Conservation (phyloP, 2,797 vertebrate genomes). For the Karalla daura region DNA sequence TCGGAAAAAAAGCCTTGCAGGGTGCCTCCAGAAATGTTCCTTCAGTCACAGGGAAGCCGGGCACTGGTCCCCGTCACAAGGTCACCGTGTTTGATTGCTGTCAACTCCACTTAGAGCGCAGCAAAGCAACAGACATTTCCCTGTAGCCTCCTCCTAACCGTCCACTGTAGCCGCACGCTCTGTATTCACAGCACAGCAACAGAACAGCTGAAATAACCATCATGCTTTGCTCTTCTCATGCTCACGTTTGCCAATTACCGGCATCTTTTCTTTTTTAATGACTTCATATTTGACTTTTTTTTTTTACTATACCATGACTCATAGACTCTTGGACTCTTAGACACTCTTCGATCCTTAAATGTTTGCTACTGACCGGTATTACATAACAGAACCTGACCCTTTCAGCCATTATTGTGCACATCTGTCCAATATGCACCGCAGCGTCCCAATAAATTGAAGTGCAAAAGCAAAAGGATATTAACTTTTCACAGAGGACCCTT, state of each 20-base stretch:
- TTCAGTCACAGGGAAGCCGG: conserved; percentile 73
- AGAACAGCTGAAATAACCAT: conserved; percentile 8
- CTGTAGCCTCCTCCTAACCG: conserved; percentile 48
- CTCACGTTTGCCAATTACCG: not conserved
- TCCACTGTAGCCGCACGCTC: conserved; percentile 1
- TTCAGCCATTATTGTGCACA: not conserved
- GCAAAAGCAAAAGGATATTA: not conserved
- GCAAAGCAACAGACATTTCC: conserved; percentile 52
- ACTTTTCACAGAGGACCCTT: not conserved
- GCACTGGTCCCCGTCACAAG: conserved; percentile 64
- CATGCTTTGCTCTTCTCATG: not conserved
- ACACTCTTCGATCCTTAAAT: not conserved
- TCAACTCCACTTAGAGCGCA: conserved; percentile 82
- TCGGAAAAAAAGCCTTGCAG: conserved; percentile 84
- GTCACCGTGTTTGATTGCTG: conserved; percentile 79
- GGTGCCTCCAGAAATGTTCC: conserved; percentile 86
- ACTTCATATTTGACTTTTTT: not conserved
- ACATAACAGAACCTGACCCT: not conserved
- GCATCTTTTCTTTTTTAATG: not conserved
- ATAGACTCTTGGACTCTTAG: no score
- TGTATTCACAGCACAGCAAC: conserved; percentile 9
- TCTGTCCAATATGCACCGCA: not conserved
- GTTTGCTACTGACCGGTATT: not conserved
- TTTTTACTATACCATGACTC: no score
- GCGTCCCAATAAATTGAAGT: not conserved